These are phyloP conservation scores for Calephelis perditalis DNA, from an alignment of 2,888 invertebrate species.

Conservation along the genomic window DNA sequence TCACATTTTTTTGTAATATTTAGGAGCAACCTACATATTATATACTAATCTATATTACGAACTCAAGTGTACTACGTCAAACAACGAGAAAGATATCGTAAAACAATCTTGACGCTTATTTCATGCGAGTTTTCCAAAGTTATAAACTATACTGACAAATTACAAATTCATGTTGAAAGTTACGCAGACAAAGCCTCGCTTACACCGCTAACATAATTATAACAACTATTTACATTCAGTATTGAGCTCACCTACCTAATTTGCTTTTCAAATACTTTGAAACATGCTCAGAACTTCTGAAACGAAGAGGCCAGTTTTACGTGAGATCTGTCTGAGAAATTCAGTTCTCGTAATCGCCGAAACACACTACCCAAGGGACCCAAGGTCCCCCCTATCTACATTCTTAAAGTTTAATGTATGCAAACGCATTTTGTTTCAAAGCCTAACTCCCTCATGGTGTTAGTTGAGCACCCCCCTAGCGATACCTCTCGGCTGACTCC, in stretches of 20 bases:
- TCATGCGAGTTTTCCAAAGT: neutral
- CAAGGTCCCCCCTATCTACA: constrained; percentile 70
- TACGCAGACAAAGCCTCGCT: constrained; percentile 18
- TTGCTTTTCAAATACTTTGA: constrained; percentile 74
- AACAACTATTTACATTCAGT: constrained; percentile 56
- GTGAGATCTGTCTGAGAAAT: constrained; percentile 72
- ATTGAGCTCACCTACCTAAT: constrained; percentile 53
- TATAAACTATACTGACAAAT: constrained; percentile 9
- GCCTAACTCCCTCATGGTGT: constrained; percentile 70
- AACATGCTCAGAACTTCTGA: constrained; percentile 65
- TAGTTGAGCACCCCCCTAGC: constrained; percentile 66
- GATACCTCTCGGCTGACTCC: constrained; percentile 45
- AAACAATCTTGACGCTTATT: neutral
- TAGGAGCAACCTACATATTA: too few relatives aligned
- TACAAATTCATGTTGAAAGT: constrained; percentile 27
- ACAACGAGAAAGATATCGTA: neutral
- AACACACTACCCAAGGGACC: constrained; percentile 65
- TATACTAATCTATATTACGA: too few relatives aligned
- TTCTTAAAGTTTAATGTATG: constrained; percentile 78
- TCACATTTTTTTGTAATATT: too few relatives aligned
- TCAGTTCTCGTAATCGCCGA: constrained; percentile 75
- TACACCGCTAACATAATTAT: constrained; percentile 33
- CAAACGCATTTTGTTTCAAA: constrained; percentile 79
- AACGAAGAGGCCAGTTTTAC: constrained; percentile 67
- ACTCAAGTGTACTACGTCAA: too few relatives aligned